Base-by-base conservation (phyloP, 1,140 invertebrate genomes). In the Periplaneta americana region DNA sequence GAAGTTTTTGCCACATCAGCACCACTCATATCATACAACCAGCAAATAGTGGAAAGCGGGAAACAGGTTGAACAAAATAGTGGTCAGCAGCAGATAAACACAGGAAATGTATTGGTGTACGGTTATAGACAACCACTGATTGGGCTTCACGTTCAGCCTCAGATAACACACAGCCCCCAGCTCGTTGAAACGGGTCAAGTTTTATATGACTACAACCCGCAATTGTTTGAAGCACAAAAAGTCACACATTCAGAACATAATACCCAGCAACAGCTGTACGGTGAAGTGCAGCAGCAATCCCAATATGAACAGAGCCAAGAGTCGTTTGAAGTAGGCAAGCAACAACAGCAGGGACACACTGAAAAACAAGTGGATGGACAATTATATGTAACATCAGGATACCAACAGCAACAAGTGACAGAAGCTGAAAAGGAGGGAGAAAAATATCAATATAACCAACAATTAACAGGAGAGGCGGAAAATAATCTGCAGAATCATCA, bases 341-440 rank as follows among this genome's bases (percentile, higher is more conserved):
- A 83, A 28, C 76, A 57, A 37, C 11, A 28, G 28, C 82, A 80
- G 37, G n/a, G n/a, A n/a, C n/a, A n/a, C n/a, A n/a, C n/a, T n/a
- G n/a, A n/a, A n/a, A 33, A 83, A 75, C 82, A 83, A 82, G 2
- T 39, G 28, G 39, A 80, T 80, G 32, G 37, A 3, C 80, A 75
- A 82, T 13, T n/a, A n/a, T n/a, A 78, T 37, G n/a, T 37, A 57
- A 18, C n/a, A 77, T 2, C 75, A n/a, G 75, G 22, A n/a, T 34
- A 33, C 17, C 75, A 75, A 75, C 6, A 75, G 34, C 75, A 76
- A 35, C 75, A 76, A 35, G 35, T 33, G 18, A 77, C 33, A 34
- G 33, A 77, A 33, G 22, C 3, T 36, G 75, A 18, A 28, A 36
- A 34, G 33, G 5, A 8, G 75, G 10, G 33, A 77, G 75, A 3